phyloP scores from a whole-genome alignment of 2,888 invertebrate genomes.

The Heliconius erato region DNA sequence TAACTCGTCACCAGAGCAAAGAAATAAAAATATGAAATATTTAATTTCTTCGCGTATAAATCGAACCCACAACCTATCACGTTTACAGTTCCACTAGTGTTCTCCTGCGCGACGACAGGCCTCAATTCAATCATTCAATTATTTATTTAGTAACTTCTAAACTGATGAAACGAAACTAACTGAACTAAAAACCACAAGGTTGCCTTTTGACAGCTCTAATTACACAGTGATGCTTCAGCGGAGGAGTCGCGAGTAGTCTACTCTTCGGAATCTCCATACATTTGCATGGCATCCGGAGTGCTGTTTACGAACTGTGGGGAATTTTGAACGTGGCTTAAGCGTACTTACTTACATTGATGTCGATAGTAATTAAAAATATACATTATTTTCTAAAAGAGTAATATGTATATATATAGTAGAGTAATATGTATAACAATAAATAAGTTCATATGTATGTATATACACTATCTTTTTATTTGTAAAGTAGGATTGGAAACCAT shows the following conservation, averaged over 20 bases:
- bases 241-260: constrained; percentile 52
- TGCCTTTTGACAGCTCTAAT: constrained; percentile 46
- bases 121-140: not conserved
- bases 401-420: no score
- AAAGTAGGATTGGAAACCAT: not conserved
- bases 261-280: constrained; percentile 67
- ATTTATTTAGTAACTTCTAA: not conserved
- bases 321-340: constrained; percentile 26
- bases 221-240: constrained; percentile 48
- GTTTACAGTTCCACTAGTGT: no score
- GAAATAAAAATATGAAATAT: no score
- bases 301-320: constrained; percentile 41
- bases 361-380: not conserved
- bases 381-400: not conserved
- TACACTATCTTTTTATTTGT: not conserved
- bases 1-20: no score
- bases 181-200: constrained; percentile 41
- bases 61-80: no score
- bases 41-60: no score
- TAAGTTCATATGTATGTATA: not conserved
- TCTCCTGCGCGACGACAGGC: no score
- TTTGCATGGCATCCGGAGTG: constrained; percentile 63
- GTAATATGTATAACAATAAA: not conserved
- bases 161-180: not conserved
- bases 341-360: constrained; percentile 19